Evolutionary conservation across 53 echinoderm and acorn worm species (phyloP).

Genomic region (Antedon mediterranea): DNA sequence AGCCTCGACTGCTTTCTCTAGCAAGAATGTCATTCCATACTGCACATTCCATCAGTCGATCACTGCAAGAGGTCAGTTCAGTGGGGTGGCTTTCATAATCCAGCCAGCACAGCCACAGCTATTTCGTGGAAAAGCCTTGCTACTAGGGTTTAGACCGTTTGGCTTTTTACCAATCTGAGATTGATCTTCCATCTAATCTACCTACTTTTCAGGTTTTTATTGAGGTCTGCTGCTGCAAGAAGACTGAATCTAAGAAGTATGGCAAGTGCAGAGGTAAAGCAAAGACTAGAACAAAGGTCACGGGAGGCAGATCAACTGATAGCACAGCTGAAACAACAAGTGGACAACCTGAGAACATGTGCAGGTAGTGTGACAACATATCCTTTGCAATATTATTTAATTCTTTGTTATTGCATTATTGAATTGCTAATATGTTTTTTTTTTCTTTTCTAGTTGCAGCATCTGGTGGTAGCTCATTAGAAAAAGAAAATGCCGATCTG

Average conservation of each 20-base stretch:
- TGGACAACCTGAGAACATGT: constrained; percentile 35
- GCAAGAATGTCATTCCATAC: too few relatives aligned
- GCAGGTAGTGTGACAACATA: constrained; percentile 27
- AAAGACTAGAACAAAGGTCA: constrained; percentile 71
- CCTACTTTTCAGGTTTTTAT: constrained; percentile 13
- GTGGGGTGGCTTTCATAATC: too few relatives aligned
- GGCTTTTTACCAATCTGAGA: neutral
- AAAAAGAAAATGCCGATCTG: constrained; percentile 40
- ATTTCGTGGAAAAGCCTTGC: too few relatives aligned
- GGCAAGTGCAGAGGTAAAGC: constrained; percentile 28
- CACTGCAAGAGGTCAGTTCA: too few relatives aligned
- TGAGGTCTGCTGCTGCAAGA: neutral
- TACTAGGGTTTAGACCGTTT: too few relatives aligned
- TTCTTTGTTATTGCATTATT: neutral
- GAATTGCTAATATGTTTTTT: too few relatives aligned
- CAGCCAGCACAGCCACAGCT: too few relatives aligned
- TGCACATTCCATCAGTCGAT: too few relatives aligned
- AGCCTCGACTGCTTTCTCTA: too few relatives aligned
- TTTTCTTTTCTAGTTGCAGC: constrained; percentile 11
- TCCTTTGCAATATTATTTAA: neutral
- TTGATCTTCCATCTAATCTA: neutral
- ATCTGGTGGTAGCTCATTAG: constrained; percentile 19
- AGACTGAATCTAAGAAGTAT: constrained; percentile 30
- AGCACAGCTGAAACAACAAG: constrained; percentile 46
- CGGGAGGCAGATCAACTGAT: constrained; percentile 71